phyloP scores from a whole-genome alignment of 2,113 vertebrate genomes.

The Cacatua alba region DNA sequence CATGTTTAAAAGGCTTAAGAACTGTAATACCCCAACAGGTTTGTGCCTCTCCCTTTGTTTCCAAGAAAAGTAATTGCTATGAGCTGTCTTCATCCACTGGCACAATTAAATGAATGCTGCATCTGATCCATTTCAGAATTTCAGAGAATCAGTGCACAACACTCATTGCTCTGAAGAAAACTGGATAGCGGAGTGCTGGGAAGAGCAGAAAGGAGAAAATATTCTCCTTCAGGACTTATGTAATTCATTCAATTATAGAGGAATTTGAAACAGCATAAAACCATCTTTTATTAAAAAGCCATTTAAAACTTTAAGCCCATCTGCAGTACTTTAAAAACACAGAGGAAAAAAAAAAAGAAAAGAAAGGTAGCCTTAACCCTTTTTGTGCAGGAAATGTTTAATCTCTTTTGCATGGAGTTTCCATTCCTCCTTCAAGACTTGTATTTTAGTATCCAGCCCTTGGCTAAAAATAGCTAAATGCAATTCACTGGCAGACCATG shows the following conservation, averaged over 20 bases:
- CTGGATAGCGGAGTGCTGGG: neutral
- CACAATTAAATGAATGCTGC: neutral
- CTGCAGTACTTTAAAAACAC: neutral
- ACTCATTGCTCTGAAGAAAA: neutral
- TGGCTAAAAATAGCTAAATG: conserved; percentile 4
- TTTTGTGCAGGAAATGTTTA: neutral
- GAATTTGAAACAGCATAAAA: neutral
- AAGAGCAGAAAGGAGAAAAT: neutral
- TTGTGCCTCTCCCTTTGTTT: neutral
- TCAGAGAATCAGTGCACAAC: neutral
- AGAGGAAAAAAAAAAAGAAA: neutral
- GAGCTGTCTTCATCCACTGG: neutral
- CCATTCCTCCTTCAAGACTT: neutral
- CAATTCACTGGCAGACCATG: neutral
- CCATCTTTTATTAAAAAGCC: neutral
- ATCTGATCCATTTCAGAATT: neutral
- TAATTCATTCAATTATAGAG: neutral
- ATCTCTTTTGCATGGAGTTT: neutral
- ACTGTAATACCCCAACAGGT: neutral
- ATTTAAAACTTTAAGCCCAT: neutral
- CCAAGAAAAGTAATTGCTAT: neutral
- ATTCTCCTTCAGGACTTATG: neutral
- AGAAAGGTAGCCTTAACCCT: neutral
- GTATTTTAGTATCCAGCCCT: neutral
- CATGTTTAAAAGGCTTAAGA: neutral